A percentile compares a stretch with the other conserved stretches of the same genome.
Conservation (phyloP, 2,888 invertebrate genomes). For the Agrochola macilenta region DNA sequence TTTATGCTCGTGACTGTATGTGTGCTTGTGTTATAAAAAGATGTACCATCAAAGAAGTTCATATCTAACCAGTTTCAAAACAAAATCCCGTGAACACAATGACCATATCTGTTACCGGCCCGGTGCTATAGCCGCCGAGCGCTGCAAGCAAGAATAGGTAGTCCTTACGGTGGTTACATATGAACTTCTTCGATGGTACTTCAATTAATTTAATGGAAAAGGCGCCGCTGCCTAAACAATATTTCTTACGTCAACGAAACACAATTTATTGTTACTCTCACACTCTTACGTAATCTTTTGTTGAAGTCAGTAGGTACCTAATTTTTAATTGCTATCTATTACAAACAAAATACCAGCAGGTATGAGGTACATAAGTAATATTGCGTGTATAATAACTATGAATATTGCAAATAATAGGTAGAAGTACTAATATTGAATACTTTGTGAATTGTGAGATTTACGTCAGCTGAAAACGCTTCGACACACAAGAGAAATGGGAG, state of each 20-base stretch:
- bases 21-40: not conserved
- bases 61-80: no score
- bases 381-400: constrained; percentile 29
- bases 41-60: not conserved
- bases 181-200: no score
- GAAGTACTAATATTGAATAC: no score
- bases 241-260: not conserved
- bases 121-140: no score
- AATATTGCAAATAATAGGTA: no score
- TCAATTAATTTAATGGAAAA: not conserved
- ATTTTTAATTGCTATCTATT: constrained; percentile 18
- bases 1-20: no score
- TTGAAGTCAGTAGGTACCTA: not conserved
- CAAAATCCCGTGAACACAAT: no score
- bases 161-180: no score
- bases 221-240: not conserved
- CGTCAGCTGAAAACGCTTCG: not conserved
- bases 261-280: not conserved
- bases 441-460: not conserved
- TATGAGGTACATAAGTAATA: not conserved
- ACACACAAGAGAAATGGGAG: not conserved
- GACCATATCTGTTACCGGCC: no score
- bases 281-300: not conserved
- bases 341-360: constrained; percentile 6
- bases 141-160: no score